Evolutionary conservation across 2,797 vertebrate genomes (phyloP).

Genomic region (Sphenopsis melanotis): DNA sequence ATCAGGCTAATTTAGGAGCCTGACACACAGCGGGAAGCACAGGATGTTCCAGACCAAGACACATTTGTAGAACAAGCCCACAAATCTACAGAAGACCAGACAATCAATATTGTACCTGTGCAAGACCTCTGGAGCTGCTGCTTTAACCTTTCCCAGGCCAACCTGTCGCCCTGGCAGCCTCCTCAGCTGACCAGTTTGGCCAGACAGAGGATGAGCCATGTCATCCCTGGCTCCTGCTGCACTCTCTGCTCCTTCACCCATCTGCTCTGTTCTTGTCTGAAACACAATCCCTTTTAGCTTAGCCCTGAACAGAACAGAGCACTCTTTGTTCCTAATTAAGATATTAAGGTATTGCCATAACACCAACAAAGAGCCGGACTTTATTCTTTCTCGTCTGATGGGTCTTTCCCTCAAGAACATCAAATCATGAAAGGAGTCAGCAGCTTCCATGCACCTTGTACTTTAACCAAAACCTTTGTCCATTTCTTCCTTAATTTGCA

Average conservation of each 20-base stretch:
- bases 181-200: not conserved
- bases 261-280: not conserved
- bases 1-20: not conserved
- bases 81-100: not conserved
- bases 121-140: too few relatives aligned
- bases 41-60: not conserved
- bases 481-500: not conserved
- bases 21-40: not conserved
- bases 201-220: accelerated
- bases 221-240: not conserved
- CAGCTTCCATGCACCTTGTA: not conserved
- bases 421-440: not conserved
- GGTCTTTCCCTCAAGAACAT: not conserved
- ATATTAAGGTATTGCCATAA: not conserved
- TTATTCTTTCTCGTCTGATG: not conserved
- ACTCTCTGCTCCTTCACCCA: not conserved
- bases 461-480: not conserved
- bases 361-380: not conserved
- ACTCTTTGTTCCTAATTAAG: not conserved
- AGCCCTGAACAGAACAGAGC: not conserved
- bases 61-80: not conserved
- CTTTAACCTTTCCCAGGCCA: not conserved
- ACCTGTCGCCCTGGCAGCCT: not conserved
- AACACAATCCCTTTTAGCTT: not conserved
- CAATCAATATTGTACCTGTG: not conserved